Conservation (phyloP, 2,888 invertebrate genomes). For the Spatulosminthurus flaviceps region DNA sequence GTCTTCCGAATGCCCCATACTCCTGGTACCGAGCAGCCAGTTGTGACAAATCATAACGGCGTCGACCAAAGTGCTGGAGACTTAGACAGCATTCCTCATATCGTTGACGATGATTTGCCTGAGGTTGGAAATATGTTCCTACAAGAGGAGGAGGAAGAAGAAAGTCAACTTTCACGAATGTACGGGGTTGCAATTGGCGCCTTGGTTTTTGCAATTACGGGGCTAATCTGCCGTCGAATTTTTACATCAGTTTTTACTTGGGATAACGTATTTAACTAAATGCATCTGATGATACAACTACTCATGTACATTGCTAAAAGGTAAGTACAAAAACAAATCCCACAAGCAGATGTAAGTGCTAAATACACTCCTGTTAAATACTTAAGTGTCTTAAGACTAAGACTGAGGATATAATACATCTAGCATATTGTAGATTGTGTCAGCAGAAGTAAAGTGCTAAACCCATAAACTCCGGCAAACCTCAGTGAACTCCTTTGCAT, state of each 20-base stretch:
- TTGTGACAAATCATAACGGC: constrained; percentile 5
- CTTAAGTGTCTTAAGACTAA: too few relatives aligned
- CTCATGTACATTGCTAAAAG: background rate
- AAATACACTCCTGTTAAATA: too few relatives aligned
- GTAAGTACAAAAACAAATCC: too few relatives aligned
- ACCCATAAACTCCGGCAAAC: too few relatives aligned
- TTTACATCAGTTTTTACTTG: constrained; percentile 40
- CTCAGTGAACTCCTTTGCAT: too few relatives aligned
- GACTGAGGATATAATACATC: too few relatives aligned
- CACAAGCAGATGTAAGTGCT: too few relatives aligned
- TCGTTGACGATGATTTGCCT: constrained; percentile 11
- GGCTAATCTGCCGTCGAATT: constrained; percentile 40
- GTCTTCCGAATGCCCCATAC: constrained; percentile 50
- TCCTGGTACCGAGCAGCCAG: constrained; percentile 20
- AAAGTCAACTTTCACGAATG: constrained; percentile 25
- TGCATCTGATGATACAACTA: background rate
- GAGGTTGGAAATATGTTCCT: constrained; percentile 20
- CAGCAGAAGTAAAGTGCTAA: too few relatives aligned
- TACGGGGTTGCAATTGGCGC: constrained; percentile 47
- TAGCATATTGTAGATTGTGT: too few relatives aligned
- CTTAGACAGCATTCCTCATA: constrained; percentile 27
- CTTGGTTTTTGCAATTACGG: constrained; percentile 43
- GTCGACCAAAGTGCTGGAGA: constrained; percentile 30
- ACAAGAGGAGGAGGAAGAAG: constrained; percentile 39
- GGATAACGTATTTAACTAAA: constrained; percentile 44